phyloP scores from a whole-genome alignment of 2,888 invertebrate genomes.

The Heliconius erato region DNA sequence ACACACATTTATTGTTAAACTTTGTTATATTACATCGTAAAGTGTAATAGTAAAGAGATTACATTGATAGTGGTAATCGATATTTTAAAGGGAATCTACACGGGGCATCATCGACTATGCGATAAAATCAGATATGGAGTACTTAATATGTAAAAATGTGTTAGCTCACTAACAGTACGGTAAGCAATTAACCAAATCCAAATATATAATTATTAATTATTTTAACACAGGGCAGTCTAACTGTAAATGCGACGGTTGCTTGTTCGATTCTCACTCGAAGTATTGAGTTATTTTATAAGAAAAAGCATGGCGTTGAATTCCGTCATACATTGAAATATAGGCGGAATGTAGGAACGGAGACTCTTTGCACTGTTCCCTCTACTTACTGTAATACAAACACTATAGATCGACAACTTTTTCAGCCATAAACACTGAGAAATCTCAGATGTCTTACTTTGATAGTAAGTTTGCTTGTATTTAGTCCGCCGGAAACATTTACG shows the following conservation, averaged over 20 bases:
- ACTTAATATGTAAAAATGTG: too few relatives aligned
- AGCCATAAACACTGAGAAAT: too few relatives aligned
- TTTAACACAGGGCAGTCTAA: too few relatives aligned
- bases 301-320: not conserved
- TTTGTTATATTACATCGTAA: not conserved
- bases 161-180: too few relatives aligned
- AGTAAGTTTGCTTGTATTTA: constrained; percentile 83
- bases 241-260: too few relatives aligned
- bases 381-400: constrained; percentile 56
- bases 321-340: not conserved
- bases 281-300: too few relatives aligned
- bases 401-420: constrained; percentile 81
- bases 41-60: not conserved
- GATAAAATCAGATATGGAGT: not conserved
- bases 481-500: constrained; percentile 87
- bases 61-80: not conserved
- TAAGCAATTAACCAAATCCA: too few relatives aligned
- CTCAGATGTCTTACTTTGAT: constrained; percentile 83
- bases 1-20: too few relatives aligned
- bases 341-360: not conserved
- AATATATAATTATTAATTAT: too few relatives aligned
- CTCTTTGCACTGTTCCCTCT: constrained; percentile 52
- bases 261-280: too few relatives aligned
- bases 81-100: not conserved
- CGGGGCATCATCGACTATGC: not conserved